These are phyloP conservation scores for Cavia porcellus DNA, from an alignment of 2,113 vertebrate genomes.

Conservation along the genomic window DNA sequence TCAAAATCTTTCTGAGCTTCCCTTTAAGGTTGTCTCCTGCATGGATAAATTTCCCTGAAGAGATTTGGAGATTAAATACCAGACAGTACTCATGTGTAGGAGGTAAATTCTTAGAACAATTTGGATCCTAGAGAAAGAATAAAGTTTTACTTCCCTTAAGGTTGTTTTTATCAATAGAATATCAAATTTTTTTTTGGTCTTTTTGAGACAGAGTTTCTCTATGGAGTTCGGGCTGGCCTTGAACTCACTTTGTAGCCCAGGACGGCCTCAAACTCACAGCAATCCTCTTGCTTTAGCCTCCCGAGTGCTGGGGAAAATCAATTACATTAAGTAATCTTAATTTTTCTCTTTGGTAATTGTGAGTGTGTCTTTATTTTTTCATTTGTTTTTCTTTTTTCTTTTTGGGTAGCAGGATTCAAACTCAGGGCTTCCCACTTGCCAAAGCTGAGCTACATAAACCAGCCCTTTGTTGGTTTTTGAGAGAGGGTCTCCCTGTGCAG, in stretches of 20 bases:
- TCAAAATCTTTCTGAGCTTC: slow-evolving; percentile 35
- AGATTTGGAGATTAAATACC: slow-evolving; percentile 71
- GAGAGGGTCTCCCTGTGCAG: neutral
- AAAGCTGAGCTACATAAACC: neutral
- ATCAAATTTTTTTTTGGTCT: neutral
- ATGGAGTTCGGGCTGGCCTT: neutral
- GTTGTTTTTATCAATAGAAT: slow-evolving; percentile 67
- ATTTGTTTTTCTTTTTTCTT: neutral
- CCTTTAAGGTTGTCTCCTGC: slow-evolving; percentile 43
- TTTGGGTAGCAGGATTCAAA: neutral
- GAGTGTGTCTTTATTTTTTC: neutral
- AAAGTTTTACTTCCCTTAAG: slow-evolving; percentile 60
- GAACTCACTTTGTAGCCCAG: neutral
- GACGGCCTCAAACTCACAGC: neutral
- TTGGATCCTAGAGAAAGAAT: slow-evolving; percentile 44
- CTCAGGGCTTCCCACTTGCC: neutral
- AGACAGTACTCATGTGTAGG: slow-evolving; percentile 61
- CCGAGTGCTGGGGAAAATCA: neutral
- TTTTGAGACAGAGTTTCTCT: neutral
- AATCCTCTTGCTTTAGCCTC: neutral
- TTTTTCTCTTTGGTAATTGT: slow-evolving; percentile 54
- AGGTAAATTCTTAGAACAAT: slow-evolving; percentile 74
- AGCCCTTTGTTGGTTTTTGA: neutral
- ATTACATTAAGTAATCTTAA: neutral
- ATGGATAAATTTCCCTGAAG: slow-evolving; percentile 50